Evolutionary conservation across 2,797 vertebrate genomes (phyloP).

Genomic region (Pangasius macronema): DNA sequence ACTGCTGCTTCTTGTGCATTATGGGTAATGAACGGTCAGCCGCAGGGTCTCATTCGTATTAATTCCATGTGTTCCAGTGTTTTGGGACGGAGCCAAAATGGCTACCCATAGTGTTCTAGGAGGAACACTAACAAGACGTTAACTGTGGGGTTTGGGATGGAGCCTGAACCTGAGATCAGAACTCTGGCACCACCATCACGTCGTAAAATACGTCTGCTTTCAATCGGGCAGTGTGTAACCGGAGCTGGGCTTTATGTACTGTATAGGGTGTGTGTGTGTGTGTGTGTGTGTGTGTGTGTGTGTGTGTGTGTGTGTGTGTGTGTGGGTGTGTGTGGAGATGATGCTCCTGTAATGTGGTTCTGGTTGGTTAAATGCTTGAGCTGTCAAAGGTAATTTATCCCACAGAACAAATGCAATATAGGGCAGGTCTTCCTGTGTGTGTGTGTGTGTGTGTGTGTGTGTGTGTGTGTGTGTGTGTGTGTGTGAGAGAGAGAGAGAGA

Average conservation of each 20-base stretch:
- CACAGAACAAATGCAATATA: constrained; percentile 18
- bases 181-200: not conserved
- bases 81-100: not conserved
- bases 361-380: constrained; percentile 32
- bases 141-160: not conserved
- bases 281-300: constrained; percentile 32
- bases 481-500: too few species aligned
- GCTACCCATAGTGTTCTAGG: not conserved
- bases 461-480: constrained; percentile 1
- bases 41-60: not conserved
- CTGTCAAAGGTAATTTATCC: constrained; percentile 33
- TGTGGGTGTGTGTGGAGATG: constrained; percentile 4
- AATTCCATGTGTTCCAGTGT: not conserved
- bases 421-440: constrained; percentile 11
- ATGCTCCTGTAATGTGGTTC: constrained; percentile 24
- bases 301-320: constrained; percentile 25
- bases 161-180: constrained; percentile 19
- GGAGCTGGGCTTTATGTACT: constrained; percentile 13
- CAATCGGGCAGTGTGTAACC: constrained; percentile 17
- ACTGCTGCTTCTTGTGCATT: not conserved
- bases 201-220: constrained; percentile 6
- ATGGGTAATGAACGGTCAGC: not conserved
- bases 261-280: constrained; percentile 31
- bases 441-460: constrained; percentile 35
- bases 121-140: not conserved